phyloP scores from a whole-genome alignment of 2,888 invertebrate species.

The Imbricaverruca yamaguchii region DNA sequence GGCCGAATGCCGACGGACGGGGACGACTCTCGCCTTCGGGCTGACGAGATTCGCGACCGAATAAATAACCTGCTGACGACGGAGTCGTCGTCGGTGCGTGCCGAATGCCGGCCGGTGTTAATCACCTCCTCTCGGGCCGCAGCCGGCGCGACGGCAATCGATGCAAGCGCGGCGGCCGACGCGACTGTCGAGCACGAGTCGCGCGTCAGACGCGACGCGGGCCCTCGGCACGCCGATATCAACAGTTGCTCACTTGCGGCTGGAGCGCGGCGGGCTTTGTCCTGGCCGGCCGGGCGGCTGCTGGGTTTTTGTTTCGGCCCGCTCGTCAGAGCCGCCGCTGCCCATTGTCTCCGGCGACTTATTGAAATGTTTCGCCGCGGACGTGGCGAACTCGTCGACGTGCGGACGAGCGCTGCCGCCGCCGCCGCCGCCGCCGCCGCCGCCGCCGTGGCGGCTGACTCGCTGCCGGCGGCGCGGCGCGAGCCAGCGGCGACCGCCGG shows the following conservation, averaged over 20 bases:
- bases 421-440: neutral
- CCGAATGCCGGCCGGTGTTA: neutral
- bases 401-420: no score
- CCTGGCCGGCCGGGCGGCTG: neutral
- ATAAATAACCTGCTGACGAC: neutral
- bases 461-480: neutral
- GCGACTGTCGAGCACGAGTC: neutral
- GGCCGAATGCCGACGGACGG: neutral
- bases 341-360: conserved; percentile 4
- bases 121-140: neutral
- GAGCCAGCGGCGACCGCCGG: neutral
- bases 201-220: neutral
- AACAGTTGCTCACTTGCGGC: conserved; percentile 8
- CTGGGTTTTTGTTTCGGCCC: neutral
- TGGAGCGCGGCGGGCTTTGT: neutral
- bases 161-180: neutral
- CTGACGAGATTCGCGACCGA: neutral
- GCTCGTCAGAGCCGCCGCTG: neutral
- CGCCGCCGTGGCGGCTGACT: neutral
- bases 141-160: neutral
- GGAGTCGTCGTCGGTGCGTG: neutral
- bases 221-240: neutral
- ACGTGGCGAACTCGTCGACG: neutral
- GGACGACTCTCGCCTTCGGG: no score
- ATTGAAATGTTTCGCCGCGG: neutral